Base-by-base conservation (phyloP, 2,797 vertebrate species). In the Argyrosomus regius region DNA sequence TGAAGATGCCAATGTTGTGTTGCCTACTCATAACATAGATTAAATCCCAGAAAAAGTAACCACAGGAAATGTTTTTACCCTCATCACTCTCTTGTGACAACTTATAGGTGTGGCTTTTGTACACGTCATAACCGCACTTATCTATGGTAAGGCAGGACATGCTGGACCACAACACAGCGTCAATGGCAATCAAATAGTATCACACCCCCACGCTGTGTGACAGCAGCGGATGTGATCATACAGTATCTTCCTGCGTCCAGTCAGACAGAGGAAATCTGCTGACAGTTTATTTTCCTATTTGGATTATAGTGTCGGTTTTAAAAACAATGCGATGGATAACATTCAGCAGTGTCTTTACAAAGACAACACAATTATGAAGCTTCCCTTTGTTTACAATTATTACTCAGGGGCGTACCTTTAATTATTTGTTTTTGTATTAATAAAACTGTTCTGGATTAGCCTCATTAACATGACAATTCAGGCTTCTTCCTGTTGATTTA, bases 141-240 rank as follows among this genome's bases (percentile, higher is more conserved):
- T 93, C 91, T 88, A 13, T 31, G 39, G 62, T 59, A 79, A 66
- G 43, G 60, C 86, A 88, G 85, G 43, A 46, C 14, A 16, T 6
- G 6, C 43, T 43, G 48, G 45, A 78, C 78, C 80, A 77, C 81
- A 80, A 68, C 68, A 74, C 77, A 52, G 59, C 81, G 83, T 63
- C 77, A 84, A 63, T 88, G 89, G 88, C 90, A 89, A 80, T 94
- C 90, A 92, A 82, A 76, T 48, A n/a, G 67, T 89, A 92, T 92
- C 92, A 85, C 81, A 65, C 54, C 43, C 45, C 4, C 22, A 26
- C 59, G 46, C 52, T 73, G 75, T 70, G 62, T 74, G 75, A 82
- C 91, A 89, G 87, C 80, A 26, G 70, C 58, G 63, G 82, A 83
- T 66, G 63, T 72, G 88, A 88, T 81, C 85, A 43, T 12, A 45